Evolutionary conservation across 2,888 invertebrate genomes (phyloP).

Genomic region (Gerris lacustris): DNA sequence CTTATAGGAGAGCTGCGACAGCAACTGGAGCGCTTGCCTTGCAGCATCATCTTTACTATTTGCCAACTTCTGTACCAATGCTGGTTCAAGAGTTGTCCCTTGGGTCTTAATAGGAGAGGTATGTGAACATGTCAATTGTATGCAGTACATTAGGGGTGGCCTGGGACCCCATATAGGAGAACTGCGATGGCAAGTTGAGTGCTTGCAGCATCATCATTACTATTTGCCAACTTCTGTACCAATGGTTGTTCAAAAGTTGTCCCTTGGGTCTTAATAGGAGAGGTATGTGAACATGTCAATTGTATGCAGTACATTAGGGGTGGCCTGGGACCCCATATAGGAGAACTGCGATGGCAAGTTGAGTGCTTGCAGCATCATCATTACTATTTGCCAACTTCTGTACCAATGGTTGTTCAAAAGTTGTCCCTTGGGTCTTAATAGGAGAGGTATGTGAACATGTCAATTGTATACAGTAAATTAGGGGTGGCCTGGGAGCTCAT

Average conservation of each 20-base stretch:
- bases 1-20: slow-evolving; percentile 46
- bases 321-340: too few species aligned
- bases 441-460: too few species aligned
- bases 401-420: too few species aligned
- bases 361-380: too few species aligned
- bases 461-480: too few species aligned
- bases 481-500: too few species aligned
- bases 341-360: too few species aligned
- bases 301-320: too few species aligned
- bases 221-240: slow-evolving; percentile 54
- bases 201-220: slow-evolving; percentile 57
- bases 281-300: slow-evolving; percentile 41
- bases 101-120: slow-evolving; percentile 77
- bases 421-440: too few species aligned
- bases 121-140: slow-evolving; percentile 15
- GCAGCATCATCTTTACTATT: slow-evolving; percentile 52
- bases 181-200: slow-evolving; percentile 39
- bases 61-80: slow-evolving; percentile 55
- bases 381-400: too few species aligned
- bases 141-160: too few species aligned
- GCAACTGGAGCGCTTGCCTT: slow-evolving; percentile 46
- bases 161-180: slow-evolving; percentile 39
- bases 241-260: slow-evolving; percentile 57
- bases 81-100: slow-evolving; percentile 57
- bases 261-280: slow-evolving; percentile 73